Evolutionary conservation across 1,140 invertebrate species (phyloP).

Genomic region (Cydia fagiglandana): DNA sequence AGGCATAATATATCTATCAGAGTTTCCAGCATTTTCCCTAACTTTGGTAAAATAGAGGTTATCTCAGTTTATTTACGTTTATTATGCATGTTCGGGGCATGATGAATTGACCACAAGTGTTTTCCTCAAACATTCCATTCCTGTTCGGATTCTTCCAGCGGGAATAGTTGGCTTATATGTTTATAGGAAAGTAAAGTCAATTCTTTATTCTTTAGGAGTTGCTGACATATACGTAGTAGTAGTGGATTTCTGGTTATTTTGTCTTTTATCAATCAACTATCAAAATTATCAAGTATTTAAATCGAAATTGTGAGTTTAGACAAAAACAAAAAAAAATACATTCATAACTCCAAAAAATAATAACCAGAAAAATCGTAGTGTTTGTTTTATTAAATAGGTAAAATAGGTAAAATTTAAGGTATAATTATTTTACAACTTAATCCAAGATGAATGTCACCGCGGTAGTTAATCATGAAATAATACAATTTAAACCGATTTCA

Average conservation of each 20-base stretch:
- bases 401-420: no score
- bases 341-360: no score
- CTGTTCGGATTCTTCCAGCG: background rate
- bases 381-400: no score
- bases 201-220: no score
- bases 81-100: background rate
- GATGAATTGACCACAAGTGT: background rate
- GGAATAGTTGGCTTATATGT: background rate
- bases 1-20: background rate
- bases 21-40: background rate
- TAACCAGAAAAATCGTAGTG: no score
- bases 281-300: background rate
- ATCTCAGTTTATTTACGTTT: constrained; percentile 1
- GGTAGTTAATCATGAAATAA: no score
- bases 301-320: background rate
- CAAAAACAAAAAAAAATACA: no score
- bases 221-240: background rate
- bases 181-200: no score
- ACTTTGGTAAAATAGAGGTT: background rate
- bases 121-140: background rate
- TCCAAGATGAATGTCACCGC: no score
- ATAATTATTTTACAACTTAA: no score
- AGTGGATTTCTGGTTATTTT: background rate
- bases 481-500: no score
- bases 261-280: background rate